phyloP scores from a whole-genome alignment of 2,797 vertebrate genomes.

The Crypturellus tataupa region DNA sequence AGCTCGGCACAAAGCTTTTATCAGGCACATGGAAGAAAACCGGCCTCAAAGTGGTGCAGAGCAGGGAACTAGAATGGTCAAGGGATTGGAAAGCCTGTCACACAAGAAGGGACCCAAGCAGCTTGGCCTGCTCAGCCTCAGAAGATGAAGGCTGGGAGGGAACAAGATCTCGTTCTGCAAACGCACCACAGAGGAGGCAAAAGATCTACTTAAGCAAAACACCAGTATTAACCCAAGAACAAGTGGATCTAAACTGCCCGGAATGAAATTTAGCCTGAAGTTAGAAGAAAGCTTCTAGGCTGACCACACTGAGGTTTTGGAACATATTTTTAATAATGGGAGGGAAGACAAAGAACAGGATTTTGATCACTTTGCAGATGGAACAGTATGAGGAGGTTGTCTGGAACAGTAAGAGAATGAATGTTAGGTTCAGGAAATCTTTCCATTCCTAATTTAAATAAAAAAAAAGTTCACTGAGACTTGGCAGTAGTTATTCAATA shows the following conservation, averaged over 20 bases:
- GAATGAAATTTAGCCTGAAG: slow-evolving; percentile 30
- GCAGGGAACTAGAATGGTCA: background rate
- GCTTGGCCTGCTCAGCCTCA: background rate
- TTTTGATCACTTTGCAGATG: slow-evolving; percentile 62
- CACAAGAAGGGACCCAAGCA: background rate
- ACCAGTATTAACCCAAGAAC: slow-evolving; percentile 20
- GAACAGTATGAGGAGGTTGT: slow-evolving; percentile 52
- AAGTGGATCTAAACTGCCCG: slow-evolving; percentile 48
- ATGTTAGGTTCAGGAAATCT: slow-evolving; percentile 52
- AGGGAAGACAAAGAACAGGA: slow-evolving; percentile 46
- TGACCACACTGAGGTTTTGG: slow-evolving; percentile 56
- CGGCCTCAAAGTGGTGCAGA: background rate
- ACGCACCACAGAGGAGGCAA: background rate
- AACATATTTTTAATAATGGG: slow-evolving; percentile 61
- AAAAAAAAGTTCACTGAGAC: slow-evolving; percentile 26
- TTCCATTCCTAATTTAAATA: slow-evolving; percentile 59
- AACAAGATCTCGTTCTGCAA: background rate
- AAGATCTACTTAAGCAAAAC: slow-evolving; percentile 18
- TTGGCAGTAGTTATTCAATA: slow-evolving; percentile 35
- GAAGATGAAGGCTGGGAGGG: background rate
- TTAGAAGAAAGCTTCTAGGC: background rate
- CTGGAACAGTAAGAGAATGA: slow-evolving; percentile 30
- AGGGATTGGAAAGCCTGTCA: background rate
- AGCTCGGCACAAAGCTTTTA: background rate
- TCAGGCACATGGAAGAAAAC: background rate